Evolutionary conservation across 2,113 vertebrate species (phyloP).

Genomic region (Carettochelys insculpta): DNA sequence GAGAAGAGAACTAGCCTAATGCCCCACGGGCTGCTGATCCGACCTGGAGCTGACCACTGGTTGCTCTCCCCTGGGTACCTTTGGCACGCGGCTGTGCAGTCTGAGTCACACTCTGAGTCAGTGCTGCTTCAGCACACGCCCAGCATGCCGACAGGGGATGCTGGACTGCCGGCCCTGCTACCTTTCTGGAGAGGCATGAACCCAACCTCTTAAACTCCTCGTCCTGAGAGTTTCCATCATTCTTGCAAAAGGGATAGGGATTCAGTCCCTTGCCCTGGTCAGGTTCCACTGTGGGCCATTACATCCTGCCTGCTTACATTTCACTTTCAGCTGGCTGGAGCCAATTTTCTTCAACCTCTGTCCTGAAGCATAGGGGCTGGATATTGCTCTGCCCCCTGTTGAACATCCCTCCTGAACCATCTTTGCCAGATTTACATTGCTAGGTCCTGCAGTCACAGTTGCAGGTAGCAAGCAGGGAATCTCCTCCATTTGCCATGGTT

Average conservation of each 20-base stretch:
- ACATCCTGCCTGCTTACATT: neutral
- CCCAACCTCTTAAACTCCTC: neutral
- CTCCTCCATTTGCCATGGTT: neutral
- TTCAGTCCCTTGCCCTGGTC: neutral
- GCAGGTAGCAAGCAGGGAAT: neutral
- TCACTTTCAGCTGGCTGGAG: neutral
- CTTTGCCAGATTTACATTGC: neutral
- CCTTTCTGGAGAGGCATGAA: neutral
- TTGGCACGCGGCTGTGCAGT: neutral
- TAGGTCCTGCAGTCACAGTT: neutral
- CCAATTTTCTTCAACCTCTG: neutral
- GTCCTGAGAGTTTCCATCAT: neutral
- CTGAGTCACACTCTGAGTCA: neutral
- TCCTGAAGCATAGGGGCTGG: neutral
- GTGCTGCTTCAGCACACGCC: neutral
- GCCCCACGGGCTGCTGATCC: neutral
- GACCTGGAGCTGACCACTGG: neutral
- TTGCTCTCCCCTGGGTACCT: neutral
- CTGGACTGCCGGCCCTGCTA: neutral
- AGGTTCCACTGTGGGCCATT: neutral
- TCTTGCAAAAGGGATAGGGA: neutral
- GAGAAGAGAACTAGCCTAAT: neutral
- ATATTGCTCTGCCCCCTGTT: accelerated
- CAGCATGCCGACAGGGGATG: neutral
- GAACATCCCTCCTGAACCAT: neutral